phyloP scores from a whole-genome alignment of 1,140 invertebrate species.

The Augochlora pura region DNA sequence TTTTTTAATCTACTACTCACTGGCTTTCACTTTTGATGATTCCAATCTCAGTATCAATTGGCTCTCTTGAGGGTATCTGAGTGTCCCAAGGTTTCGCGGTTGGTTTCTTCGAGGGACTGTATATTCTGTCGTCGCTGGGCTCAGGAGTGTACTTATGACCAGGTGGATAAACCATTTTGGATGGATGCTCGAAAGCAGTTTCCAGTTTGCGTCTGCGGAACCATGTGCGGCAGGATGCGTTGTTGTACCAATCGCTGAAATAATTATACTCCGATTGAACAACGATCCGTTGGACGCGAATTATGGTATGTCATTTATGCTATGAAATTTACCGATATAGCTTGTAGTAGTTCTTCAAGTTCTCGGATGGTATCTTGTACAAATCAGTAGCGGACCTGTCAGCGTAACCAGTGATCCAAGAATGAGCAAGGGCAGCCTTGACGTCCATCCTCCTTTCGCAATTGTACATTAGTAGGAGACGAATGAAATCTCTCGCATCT shows the following conservation, averaged over 20 bases:
- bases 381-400: conserved; percentile 84
- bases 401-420: conserved; percentile 89
- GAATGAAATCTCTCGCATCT: conserved; percentile 94
- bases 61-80: conserved; percentile 87
- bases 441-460: conserved; percentile 90
- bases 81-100: conserved; percentile 84
- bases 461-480: conserved; percentile 88
- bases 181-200: conserved; percentile 93
- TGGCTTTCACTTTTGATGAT: conserved; percentile 91
- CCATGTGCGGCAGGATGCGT: conserved; percentile 92
- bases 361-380: conserved; percentile 87
- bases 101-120: conserved; percentile 77
- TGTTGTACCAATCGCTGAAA: conserved; percentile 91
- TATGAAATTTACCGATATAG: conserved; percentile 82
- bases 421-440: conserved; percentile 89
- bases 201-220: conserved; percentile 90
- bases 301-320: not conserved
- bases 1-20: conserved; percentile 81
- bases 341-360: conserved; percentile 88
- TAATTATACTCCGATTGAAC: not conserved
- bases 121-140: conserved; percentile 83
- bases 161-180: conserved; percentile 96
- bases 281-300: not conserved
- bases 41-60: conserved; percentile 91
- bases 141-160: conserved; percentile 90